These are phyloP conservation scores for Tringa solitaria DNA, from an alignment of 2,113 vertebrate genomes.

Conservation along the genomic window DNA sequence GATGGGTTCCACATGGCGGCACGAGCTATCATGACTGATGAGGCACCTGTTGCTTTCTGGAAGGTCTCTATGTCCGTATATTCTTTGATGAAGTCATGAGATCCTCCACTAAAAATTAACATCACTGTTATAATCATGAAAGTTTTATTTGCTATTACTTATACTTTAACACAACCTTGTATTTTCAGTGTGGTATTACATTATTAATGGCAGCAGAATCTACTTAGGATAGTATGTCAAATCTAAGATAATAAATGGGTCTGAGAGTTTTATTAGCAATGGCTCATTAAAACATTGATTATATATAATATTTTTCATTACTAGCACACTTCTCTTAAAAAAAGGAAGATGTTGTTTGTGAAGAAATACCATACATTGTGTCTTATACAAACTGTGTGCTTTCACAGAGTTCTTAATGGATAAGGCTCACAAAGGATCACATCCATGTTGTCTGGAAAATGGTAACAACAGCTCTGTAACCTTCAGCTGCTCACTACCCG, in stretches of 20 bases:
- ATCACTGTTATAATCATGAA: not conserved
- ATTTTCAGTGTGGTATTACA: not conserved
- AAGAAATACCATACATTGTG: not conserved
- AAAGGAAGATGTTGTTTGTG: not conserved
- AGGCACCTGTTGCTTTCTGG: constrained; percentile 77
- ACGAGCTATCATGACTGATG: constrained; percentile 93
- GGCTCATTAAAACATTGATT: not conserved
- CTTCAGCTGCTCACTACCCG: not conserved
- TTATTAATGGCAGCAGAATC: not conserved
- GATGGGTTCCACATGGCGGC: constrained; percentile 98
- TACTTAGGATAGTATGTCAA: not conserved
- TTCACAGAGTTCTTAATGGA: not conserved
- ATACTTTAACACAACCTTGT: not conserved
- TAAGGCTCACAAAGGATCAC: not conserved
- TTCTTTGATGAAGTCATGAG: constrained; percentile 88
- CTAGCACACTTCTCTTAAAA: not conserved
- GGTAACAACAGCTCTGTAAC: not conserved
- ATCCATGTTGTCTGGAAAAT: not conserved
- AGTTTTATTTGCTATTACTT: not conserved
- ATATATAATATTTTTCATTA: not conserved
- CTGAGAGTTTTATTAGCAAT: not conserved
- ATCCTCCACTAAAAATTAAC: constrained; percentile 86
- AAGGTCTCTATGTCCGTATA: constrained; percentile 84
- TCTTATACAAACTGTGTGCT: not conserved
- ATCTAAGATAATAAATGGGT: not conserved